Evolutionary conservation across 2,113 vertebrate genomes (phyloP), one percentile per base, ranked within the genome.

Genomic region (Ctenomys sociabilis): DNA sequence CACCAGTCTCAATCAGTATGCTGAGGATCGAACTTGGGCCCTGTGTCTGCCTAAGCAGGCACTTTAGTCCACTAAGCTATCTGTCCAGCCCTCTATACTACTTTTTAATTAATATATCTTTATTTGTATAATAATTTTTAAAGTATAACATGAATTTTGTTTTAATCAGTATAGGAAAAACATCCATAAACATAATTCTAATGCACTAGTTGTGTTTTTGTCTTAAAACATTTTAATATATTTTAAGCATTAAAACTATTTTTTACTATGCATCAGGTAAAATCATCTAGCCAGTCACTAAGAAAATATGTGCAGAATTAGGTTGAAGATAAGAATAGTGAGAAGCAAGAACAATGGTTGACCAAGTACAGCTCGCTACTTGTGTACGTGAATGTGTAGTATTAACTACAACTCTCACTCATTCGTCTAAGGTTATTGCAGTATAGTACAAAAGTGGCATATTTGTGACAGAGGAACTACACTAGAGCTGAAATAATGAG

Each of bases 131-230:
- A 37, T 88, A 22, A 93, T 45, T 87, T 94, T n/a, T 64, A 89
- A 89, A 66, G 35, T 12, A 37, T 81, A 90, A 59, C 40, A 85
- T 72, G 17, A 94, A 88, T 64, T 85, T 70, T 91, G 49, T 77
- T 89, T 35, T 52, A 77, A 84, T 72, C 40, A 70, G 24, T 26
- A 84, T 14, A 90, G 28, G 54, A 94, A 93, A 49, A 84, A 35
- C 14, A 94, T 35, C 13, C 10, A 91, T 16, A 66, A 84, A 77
- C 28, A 73, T 3, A 40, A 37, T 80, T 70, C 30, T 77, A 40
- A 83, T 30, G 10, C 3, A 73, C 2, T 72, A 30, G 7, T 59
- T 49, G 43, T 63, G 30, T 26, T 90, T 73, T 82, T 68, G 45
- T n/a, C 24, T 85, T 59, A 80, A 80, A 84, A 59, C 28, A 75